Percentiles rank a stretch among this genome's conserved stretches.
Conservation (phyloP, 2,797 vertebrate genomes). For the Strix occidentalis region DNA sequence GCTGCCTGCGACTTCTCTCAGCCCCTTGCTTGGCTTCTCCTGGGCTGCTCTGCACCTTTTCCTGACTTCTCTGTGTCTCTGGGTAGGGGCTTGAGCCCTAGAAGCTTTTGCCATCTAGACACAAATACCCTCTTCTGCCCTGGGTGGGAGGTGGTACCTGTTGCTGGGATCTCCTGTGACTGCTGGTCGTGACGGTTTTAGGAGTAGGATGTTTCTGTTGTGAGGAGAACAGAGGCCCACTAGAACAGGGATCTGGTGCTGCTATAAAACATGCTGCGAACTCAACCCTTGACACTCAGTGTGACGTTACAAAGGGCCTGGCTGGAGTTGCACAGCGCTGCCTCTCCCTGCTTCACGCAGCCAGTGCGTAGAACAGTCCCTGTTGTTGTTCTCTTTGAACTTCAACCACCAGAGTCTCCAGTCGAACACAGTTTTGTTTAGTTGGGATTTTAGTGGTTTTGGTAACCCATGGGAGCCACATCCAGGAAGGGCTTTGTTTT, state of each 20-base stretch:
- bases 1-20: not conserved
- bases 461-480: not conserved
- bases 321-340: not conserved
- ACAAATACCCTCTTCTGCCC: not conserved
- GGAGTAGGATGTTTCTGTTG: not conserved
- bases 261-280: not conserved
- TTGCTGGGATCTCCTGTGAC: not conserved
- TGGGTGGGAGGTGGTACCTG: not conserved
- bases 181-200: not conserved
- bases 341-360: not conserved
- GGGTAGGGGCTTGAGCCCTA: not conserved
- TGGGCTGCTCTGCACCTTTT: not conserved
- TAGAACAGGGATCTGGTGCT: not conserved
- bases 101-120: not conserved
- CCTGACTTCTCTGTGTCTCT: not conserved
- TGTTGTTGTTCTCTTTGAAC: not conserved
- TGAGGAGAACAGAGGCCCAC: accelerated
- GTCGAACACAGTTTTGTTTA: not conserved
- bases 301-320: not conserved
- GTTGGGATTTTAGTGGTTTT: not conserved
- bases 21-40: not conserved
- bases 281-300: not conserved
- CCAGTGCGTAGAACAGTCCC: accelerated
- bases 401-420: not conserved
- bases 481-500: slow-evolving; percentile 15